Evolutionary conservation across 2,888 invertebrate species (phyloP), one percentile per base, ranked within the genome.

Genomic region (Yponomeuta evonymella): DNA sequence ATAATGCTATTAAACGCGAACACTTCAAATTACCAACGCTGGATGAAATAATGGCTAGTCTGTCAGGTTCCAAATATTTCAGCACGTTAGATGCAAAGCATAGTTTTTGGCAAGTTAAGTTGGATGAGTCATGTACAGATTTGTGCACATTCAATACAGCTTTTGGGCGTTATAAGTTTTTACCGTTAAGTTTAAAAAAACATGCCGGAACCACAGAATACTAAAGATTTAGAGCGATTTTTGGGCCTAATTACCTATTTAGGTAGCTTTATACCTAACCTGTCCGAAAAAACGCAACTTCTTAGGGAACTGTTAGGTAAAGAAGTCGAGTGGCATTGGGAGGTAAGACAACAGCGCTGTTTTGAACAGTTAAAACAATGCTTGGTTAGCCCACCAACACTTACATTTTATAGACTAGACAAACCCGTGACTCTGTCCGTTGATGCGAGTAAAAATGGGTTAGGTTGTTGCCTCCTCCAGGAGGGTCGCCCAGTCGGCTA

Each of bases 1-100:
- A 76, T 70, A 72, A 75, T 70, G 30, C 15, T 10, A 72, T 74
- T 48, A 58, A 66, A 70, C 65, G 72, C n/a, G 71, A 74, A 70
- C 71, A 71, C 43, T 72, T 65, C 62, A 65, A 70, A 51, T 48
- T 75, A 65, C 73, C 74, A n/a, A 75, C 74, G 9, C 29, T 71
- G 43, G 72, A 72, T 67, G 67, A 43, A 33, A 68, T 72, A 12
- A 48, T 69, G 29, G 33, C 66, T 15, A 15, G 69, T 48, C 36
- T 72, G 48, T 10, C 51, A 11, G 67, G 64, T 12, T 36, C 70
- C 9, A 63, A 10, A 5, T 33, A 23, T 33, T 70, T 63, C 43
- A 63, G 63, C n/a, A 70, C 62, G 36, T 15, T 70, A 63, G 70
- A 70, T 63, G 70, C 70, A 36, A 30, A 30, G 23, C 36, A 58